phyloP scores from a whole-genome alignment of 2,888 invertebrate species.

The Rhopalosiphum nymphaeae region DNA sequence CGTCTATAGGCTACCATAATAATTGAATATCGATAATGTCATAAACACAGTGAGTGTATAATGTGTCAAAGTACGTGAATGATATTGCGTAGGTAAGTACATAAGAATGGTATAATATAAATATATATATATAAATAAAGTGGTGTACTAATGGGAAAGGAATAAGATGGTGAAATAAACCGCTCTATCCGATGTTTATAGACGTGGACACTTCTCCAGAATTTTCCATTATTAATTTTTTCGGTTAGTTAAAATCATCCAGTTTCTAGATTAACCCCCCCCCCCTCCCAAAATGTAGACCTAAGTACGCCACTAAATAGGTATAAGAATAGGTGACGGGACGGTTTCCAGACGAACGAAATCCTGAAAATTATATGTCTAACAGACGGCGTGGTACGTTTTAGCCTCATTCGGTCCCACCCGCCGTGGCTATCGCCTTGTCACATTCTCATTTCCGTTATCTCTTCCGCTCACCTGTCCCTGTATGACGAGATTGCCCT shows the following conservation, averaged over 20 bases:
- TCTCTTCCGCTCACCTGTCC: conserved; percentile 81
- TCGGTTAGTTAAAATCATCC: neutral
- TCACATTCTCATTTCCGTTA: neutral
- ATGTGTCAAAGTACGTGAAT: too few relatives aligned
- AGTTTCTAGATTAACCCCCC: neutral
- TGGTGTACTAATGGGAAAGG: too few relatives aligned
- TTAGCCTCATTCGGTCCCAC: neutral
- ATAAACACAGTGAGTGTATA: too few relatives aligned
- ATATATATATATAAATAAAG: too few relatives aligned
- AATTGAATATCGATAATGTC: neutral
- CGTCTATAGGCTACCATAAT: neutral
- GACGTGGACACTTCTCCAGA: neutral
- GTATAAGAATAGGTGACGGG: neutral
- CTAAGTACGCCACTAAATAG: neutral
- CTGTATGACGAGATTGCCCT: conserved; percentile 77
- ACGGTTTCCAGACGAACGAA: neutral
- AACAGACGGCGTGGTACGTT: neutral
- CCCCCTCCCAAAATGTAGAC: neutral
- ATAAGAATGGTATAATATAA: too few relatives aligned
- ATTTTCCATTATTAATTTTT: neutral
- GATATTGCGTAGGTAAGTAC: too few relatives aligned
- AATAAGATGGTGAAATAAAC: neutral
- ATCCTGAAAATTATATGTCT: neutral
- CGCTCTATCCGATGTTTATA: neutral
- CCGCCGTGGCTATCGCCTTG: neutral